Evolutionary conservation across 1,140 invertebrate species (phyloP).

Genomic region (Drosophila lini): DNA sequence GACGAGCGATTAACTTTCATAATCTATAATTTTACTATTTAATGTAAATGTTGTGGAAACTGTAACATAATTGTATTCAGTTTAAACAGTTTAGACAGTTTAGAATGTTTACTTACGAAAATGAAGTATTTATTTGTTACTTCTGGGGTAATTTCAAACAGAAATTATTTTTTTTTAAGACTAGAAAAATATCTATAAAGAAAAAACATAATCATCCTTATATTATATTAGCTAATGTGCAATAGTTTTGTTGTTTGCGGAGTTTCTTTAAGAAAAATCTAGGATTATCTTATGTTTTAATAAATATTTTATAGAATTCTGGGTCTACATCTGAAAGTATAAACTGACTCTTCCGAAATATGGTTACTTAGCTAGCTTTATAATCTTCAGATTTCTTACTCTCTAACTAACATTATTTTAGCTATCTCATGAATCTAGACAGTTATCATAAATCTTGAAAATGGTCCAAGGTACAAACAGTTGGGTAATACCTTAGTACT

Average conservation of each 20-base stretch:
- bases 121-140: no score
- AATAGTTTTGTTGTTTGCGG: neutral
- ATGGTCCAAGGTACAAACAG: neutral
- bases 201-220: neutral
- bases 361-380: neutral
- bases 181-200: no score
- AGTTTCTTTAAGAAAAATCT: neutral
- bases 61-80: conserved; percentile 1
- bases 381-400: neutral
- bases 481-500: conserved; percentile 8
- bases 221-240: neutral
- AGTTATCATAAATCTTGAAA: neutral
- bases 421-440: neutral
- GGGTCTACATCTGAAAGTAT: neutral
- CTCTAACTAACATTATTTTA: neutral
- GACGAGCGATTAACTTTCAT: conserved; percentile 4
- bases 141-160: neutral
- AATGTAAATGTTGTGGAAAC: conserved; percentile 12
- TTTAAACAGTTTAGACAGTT: no score
- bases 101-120: no score
- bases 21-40: neutral
- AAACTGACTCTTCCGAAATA: neutral
- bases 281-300: no score
- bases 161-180: neutral
- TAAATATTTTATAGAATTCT: neutral